A percentile compares a stretch with the other conserved stretches of the same genome.
phyloP scores from a whole-genome alignment of 2,797 vertebrate species.

The Numenius phaeopus region DNA sequence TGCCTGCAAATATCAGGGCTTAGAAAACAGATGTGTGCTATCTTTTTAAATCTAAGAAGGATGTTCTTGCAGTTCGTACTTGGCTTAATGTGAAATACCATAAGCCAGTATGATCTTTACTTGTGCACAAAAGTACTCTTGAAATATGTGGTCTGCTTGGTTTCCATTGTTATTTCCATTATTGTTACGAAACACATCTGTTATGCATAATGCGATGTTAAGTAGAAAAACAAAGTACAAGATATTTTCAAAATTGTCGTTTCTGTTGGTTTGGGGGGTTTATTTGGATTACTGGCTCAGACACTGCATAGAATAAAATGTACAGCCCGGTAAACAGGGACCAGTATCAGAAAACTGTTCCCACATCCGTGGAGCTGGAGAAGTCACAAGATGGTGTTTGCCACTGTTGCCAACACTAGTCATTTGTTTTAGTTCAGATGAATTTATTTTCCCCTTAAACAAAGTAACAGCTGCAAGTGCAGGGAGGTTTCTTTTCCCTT shows the following conservation, averaged over 20 bases:
- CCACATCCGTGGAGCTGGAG: background rate
- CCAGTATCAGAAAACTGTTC: background rate
- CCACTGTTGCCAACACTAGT: background rate
- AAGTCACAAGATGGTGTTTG: background rate
- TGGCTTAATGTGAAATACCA: background rate
- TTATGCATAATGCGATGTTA: background rate
- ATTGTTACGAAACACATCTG: background rate
- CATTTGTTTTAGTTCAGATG: background rate
- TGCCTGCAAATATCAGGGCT: background rate
- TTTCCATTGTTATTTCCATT: background rate
- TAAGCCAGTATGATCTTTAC: background rate
- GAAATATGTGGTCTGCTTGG: background rate
- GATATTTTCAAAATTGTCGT: background rate
- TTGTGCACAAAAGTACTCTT: background rate
- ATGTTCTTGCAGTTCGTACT: background rate
- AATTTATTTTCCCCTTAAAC: background rate
- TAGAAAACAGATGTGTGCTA: conserved; percentile 3
- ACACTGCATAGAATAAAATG: background rate
- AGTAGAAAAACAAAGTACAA: background rate
- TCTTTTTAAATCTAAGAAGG: background rate
- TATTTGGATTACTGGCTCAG: background rate
- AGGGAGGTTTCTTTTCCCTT: background rate
- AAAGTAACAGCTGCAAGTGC: background rate
- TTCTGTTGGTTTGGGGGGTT: background rate
- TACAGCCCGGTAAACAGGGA: background rate